A percentile compares a stretch with the other conserved stretches of the same genome.
Evolutionary conservation across 2,888 invertebrate species (phyloP).

Genomic region (Catotricha subobsoleta): DNA sequence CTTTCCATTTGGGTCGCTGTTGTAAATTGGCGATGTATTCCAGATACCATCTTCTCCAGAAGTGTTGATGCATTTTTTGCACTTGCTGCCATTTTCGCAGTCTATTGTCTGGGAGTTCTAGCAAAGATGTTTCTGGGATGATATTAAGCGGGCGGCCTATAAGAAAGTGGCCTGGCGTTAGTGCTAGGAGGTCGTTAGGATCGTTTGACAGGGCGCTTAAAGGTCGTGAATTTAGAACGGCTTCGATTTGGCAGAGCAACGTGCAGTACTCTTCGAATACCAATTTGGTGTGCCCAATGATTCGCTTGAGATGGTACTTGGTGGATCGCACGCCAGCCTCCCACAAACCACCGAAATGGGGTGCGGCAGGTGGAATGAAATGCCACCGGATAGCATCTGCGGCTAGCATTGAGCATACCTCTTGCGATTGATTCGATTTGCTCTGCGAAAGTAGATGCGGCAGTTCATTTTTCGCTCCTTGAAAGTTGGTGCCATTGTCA

Average conservation of each 20-base stretch:
- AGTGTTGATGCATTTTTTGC: not conserved
- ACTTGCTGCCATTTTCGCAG: not conserved
- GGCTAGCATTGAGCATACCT: too few relatives aligned
- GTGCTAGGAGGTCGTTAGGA: not conserved
- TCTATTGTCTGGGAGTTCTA: not conserved
- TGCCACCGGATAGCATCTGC: too few relatives aligned
- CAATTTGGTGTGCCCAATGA: not conserved
- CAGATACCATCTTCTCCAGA: constrained; percentile 3
- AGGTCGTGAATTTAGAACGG: constrained; percentile 1
- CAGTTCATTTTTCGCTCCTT: not conserved
- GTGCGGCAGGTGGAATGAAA: not conserved
- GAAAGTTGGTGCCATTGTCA: constrained; percentile 1
- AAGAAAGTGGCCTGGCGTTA: constrained; percentile 4
- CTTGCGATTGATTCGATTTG: too few relatives aligned
- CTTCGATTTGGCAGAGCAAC: not conserved
- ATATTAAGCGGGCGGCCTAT: not conserved
- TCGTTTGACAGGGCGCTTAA: not conserved
- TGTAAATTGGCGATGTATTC: constrained; percentile 2
- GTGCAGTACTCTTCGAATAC: constrained; percentile 1
- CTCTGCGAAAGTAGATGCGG: too few relatives aligned
- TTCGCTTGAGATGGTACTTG: not conserved
- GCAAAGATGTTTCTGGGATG: not conserved
- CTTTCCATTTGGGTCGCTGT: constrained; percentile 1
- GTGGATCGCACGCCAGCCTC: not conserved
- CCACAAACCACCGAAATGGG: not conserved